Conservation (phyloP, 1,140 invertebrate genomes). For the Acyrthosiphon pisum region DNA sequence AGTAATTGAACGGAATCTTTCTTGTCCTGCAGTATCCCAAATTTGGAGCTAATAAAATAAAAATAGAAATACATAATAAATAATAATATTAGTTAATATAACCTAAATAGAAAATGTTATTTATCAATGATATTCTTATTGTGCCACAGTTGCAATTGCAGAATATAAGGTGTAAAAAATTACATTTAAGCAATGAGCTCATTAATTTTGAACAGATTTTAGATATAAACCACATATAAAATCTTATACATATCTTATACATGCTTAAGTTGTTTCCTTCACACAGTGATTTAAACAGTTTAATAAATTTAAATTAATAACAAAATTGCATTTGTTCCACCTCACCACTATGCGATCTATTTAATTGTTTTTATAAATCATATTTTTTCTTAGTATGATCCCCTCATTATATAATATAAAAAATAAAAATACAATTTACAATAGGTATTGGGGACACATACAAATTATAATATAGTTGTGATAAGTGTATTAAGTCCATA, state of each 20-base stretch:
- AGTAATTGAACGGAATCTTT: conserved; percentile 96
- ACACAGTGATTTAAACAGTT: too few species aligned
- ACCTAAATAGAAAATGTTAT: background rate
- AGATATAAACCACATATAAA: background rate
- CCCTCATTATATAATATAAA: background rate
- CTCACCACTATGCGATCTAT: too few species aligned
- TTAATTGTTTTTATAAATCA: background rate
- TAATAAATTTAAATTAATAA: too few species aligned
- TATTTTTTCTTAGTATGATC: background rate
- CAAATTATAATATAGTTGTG: background rate
- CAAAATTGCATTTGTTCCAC: too few species aligned
- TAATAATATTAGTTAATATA: background rate
- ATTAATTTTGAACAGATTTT: background rate
- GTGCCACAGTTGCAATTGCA: background rate
- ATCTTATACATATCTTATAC: too few species aligned
- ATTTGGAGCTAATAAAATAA: conserved; percentile 85
- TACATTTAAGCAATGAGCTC: background rate
- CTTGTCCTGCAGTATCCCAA: conserved; percentile 98
- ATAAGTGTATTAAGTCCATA: background rate
- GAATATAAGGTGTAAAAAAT: background rate
- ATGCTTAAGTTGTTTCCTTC: too few species aligned
- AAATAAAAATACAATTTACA: background rate
- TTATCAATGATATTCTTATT: background rate
- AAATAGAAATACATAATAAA: background rate
- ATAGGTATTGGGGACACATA: background rate